Evolutionary conservation across 2,888 invertebrate species (phyloP), one percentile per base, ranked within the genome.

Genomic region (Notocelia uddmanniana): DNA sequence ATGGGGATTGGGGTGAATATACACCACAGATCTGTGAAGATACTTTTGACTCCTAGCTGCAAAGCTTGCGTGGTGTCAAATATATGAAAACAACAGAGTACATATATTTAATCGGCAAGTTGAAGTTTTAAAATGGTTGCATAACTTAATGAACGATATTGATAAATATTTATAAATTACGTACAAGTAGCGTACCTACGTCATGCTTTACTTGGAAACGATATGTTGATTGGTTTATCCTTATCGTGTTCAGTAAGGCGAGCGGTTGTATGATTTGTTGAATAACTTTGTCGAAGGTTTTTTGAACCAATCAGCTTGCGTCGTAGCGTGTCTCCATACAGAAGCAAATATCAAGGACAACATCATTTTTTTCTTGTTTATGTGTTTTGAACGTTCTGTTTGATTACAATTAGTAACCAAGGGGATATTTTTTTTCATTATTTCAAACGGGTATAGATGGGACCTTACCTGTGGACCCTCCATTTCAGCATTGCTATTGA

Each of bases 401-500:
- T 15, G 13, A n/a, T n/a, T 45, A 15, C 13, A 45, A 45, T 45
- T 15, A 31, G 31, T 31, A 31, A 31, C 31, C 8, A 31, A 31
- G 8, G 8, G 31, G 31, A 31, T 31, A 8, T 31, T 31, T 31
- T 2, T 6, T 6, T 31, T 31, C 26, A 26, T 3, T 26, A n/a
- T n/a, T 37, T 37, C 13, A 45, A 45, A 45, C n/a, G 8, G n/a
- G 2, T 41, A 15, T 45, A 31, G 31, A 41, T 69, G 10, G 37
- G n/a, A 41, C 52, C 73, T 79, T 85, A 94, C 94, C 94, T 97
- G 96, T 83, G 96, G 96, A 87, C 96, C 96, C 91, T 97, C 97
- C 93, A 96, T 96, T 90, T 97, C 97, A 83, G 96, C 95, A 90
- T 96, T 96, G 84, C 95, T 95, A 84, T 97, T 96, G 90, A 97